Evolutionary conservation across 2,888 invertebrate species (phyloP), one percentile per base, ranked within the genome.

Genomic region (Pinctada fucata): DNA sequence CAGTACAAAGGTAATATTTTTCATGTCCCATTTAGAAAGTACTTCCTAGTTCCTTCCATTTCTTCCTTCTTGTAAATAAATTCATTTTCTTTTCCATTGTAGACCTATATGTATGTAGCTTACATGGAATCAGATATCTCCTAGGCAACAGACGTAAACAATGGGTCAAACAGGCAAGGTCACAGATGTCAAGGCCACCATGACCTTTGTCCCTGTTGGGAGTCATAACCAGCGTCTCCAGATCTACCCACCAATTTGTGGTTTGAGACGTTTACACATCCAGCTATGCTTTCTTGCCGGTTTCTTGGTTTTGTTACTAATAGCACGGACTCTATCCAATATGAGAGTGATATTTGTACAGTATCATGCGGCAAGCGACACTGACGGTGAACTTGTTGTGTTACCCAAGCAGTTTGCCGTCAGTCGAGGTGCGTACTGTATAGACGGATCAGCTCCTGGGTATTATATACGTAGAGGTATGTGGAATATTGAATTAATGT

Each of bases 401-500:
- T 65, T 88, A 52, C 88, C 88, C 3, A 73, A 79, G 16, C 74
- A 81, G 16, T 86, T 85, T 79, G 80, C 85, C 6, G 13, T 72
- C 10, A 10, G 78, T 2, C 71, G 81, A 63, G 80, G 82, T 47
- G 88, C 88, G 0, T 78, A 72, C 52, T 88, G 88, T 69, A 67
- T 88, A 45, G 88, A 88, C 82, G 88, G 88, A 2, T 85, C 88
- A 8, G 81, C 87, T n/a, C 87, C 88, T n/a, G 88, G 85, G 13
- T 88, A 84, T 79, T 87, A 86, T 69, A 82, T 85, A 63, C 79
- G 87, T 78, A 78, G 83, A 49, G 84, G 88, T 88, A 81, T 83
- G 82, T 47, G 31, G 48, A 47, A 65, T 66, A 66, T 16, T n/a
- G 16, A 8, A 66, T 72, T 10, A 6, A n/a, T 45, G 48, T 67